Evolutionary conservation across 2,888 invertebrate species (phyloP), one percentile per base, ranked within the genome.

Genomic region (Octodonta nipae): DNA sequence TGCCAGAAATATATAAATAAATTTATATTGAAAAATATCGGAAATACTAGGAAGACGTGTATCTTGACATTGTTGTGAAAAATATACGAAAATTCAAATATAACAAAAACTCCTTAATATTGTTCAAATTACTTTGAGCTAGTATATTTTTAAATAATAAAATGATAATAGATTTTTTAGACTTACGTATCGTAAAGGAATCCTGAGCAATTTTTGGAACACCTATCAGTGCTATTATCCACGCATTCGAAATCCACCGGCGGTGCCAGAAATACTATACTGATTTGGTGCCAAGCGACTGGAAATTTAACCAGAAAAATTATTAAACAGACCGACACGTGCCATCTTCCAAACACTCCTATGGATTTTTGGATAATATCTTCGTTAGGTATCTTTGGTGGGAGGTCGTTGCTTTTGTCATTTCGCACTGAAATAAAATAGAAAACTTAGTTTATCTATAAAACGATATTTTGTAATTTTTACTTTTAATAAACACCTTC

Each of bases 281-380:
- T 78, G 55, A 83, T 67, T 49, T 82, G 81, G 52, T 82, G 81
- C 81, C 82, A 84, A 0, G 81, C 82, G 1, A 80, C 77, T 1
- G 82, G 81, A 50, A 83, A 78, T 58, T 83, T 83, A 32, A 77
- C 71, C 6, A 80, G 62, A 34, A 43, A 43, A 25, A 43, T 71
- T 0, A 76, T 68, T 28, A 72, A 60, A 43, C 78, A 78, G 30
- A 82, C 68, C 64, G 73, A 69, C 40, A 82, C 66, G 52, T 84
- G 83, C 78, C 82, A 84, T 50, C 68, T 69, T 4, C 81, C 80
- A 34, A 82, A 70, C 15, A 72, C 68, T 1, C 83, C 83, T 42
- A 83, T 78, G 3, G 75, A 70, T 45, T 68, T 71, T 20, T 78
- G 73, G 11, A 83, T 65, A 1, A 76, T 71, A 51, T 83, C 82